Conservation (phyloP, 2,113 vertebrate species). For the Mellivora capensis region DNA sequence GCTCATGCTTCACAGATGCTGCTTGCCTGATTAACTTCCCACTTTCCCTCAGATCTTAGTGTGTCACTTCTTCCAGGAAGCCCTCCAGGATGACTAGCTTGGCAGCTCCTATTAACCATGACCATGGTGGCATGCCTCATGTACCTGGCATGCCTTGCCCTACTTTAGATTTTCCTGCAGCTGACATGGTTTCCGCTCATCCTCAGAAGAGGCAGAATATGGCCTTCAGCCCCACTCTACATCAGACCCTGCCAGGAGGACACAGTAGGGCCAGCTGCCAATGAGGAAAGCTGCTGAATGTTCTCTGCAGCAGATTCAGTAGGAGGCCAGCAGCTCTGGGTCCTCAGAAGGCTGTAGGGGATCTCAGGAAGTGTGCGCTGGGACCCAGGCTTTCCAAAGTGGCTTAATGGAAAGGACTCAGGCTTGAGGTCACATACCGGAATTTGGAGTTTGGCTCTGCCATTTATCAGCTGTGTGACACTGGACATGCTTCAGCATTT, state of each 20-base stretch:
- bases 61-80: neutral
- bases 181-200: neutral
- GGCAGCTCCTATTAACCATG: neutral
- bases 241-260: neutral
- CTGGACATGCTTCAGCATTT: neutral
- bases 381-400: neutral
- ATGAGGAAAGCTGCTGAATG: accelerated
- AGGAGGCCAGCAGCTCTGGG: neutral
- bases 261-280: neutral
- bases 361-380: neutral
- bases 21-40: neutral
- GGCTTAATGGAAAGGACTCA: neutral
- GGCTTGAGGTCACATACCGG: neutral
- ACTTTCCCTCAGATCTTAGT: neutral
- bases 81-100: neutral
- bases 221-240: neutral
- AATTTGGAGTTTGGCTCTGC: neutral
- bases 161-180: neutral
- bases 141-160: neutral
- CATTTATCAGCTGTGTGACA: accelerated
- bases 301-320: neutral
- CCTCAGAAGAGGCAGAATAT: neutral
- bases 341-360: neutral
- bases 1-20: neutral
- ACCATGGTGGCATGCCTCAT: neutral